These are phyloP conservation scores for Megaptera novaeangliae DNA, from an alignment of 2,113 vertebrate genomes.

Conservation along the genomic window DNA sequence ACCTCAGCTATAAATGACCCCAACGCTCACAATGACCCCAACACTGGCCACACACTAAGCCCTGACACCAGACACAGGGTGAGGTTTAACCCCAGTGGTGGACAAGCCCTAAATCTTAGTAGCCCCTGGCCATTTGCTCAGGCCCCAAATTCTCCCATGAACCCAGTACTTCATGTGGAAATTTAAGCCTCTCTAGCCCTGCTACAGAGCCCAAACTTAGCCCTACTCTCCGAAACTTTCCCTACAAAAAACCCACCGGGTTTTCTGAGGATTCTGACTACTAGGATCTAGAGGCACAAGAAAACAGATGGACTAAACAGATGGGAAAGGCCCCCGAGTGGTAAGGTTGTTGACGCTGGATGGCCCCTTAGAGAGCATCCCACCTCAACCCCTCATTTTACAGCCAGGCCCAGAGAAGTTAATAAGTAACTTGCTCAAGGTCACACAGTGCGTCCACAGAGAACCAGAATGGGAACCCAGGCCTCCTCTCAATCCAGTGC, in stretches of 20 bases:
- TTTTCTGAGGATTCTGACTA: slow-evolving; percentile 55
- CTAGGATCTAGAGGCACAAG: neutral
- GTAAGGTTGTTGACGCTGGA: neutral
- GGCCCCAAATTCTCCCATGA: neutral
- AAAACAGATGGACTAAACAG: slow-evolving; percentile 54
- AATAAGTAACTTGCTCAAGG: neutral
- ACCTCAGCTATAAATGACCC: neutral
- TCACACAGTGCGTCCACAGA: neutral
- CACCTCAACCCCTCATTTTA: neutral
- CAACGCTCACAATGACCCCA: neutral
- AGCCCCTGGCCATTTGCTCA: neutral
- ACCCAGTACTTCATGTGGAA: neutral
- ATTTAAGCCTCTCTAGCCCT: neutral
- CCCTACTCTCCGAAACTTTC: neutral
- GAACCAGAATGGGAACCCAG: neutral
- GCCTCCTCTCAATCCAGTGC: neutral
- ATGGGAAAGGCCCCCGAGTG: slow-evolving; percentile 18
- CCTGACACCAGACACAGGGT: neutral
- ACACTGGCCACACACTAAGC: neutral
- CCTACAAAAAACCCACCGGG: neutral
- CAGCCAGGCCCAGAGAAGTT: neutral
- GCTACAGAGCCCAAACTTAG: neutral
- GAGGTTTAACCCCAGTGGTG: neutral
- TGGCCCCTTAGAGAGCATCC: slow-evolving; percentile 22
- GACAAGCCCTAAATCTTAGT: neutral